Evolutionary conservation across 2,797 vertebrate species (phyloP), one percentile per base, ranked within the genome.

Genomic region (Lepilemur ruficaudatus): DNA sequence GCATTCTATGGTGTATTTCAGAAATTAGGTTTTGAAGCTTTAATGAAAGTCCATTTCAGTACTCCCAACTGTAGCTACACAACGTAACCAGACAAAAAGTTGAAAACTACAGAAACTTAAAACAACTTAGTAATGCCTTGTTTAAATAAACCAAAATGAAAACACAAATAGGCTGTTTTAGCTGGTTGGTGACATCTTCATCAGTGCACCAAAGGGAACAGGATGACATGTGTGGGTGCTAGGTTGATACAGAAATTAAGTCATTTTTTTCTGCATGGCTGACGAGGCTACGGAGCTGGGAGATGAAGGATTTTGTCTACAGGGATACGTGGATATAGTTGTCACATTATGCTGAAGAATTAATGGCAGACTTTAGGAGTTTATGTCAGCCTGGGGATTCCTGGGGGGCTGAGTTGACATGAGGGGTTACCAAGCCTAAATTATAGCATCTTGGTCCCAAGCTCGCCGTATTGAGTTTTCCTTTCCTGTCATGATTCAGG

Each of bases 21-120:
- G 82, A 97, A 96, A 96, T 89, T 89, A 95, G 55, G 38, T 93
- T 94, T 91, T 76, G 50, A 89, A 93, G 41, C 8, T 91, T 93
- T 84, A 95, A 83, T 95, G 52, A 95, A 96, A 80, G 75, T 43
- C 94, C 91, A 93, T 97, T 86, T 86, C 46, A 70, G 22, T 70
- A 85, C 75, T 91, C 30, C 41, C 20, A 35, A 80, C 52, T 70
- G 10, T 41, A 88, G 20, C 59, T 86, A 81, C 14, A 73, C 7
- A 91, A 20, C 32, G n/a, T 61, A 82, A 91, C 5, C 41, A 81
- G 75, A n/a, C 7, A 89, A 91, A 89, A 83, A 86, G 46, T 55
- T 89, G 70, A 83, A 91, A 94, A 90, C 32, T 87, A 50, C 11
- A 86, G 86, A 95, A 96, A 76, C 30, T 38, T 52, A 80, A 92